Percentiles rank a stretch among this genome's conserved stretches.
Evolutionary conservation across 2,888 invertebrate species (phyloP).

Genomic region (Thymelicus lineola): DNA sequence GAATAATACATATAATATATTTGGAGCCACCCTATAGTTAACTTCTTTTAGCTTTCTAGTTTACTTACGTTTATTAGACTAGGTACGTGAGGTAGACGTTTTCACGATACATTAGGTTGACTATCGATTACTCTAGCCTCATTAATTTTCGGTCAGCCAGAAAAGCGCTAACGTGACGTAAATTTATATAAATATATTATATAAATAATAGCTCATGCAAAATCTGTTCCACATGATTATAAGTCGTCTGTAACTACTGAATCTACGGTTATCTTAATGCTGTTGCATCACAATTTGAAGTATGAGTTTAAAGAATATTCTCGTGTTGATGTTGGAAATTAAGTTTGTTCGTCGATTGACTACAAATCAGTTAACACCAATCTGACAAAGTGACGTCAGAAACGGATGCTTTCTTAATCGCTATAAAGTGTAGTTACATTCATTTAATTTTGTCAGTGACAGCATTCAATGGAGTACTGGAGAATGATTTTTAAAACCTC

Average conservation of each 20-base stretch:
- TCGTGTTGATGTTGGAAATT: slow-evolving; percentile 22
- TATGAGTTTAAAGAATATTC: slow-evolving; percentile 31
- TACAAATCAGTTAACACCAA: slow-evolving; percentile 6
- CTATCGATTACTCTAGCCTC: too few species aligned
- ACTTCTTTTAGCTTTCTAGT: too few species aligned
- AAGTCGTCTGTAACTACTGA: too few species aligned
- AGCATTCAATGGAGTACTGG: background rate
- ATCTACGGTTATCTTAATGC: too few species aligned
- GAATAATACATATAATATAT: slow-evolving; percentile 8
- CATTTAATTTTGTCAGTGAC: background rate
- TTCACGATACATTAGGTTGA: background rate
- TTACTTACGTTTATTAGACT: too few species aligned
- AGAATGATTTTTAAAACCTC: background rate
- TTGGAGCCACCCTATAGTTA: background rate
- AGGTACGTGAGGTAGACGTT: too few species aligned
- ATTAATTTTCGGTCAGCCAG: too few species aligned
- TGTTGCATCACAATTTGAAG: slow-evolving; percentile 10
- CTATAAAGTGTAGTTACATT: slow-evolving; percentile 20
- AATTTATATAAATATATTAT: too few species aligned
- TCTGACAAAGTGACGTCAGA: slow-evolving; percentile 5
- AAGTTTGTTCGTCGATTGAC: slow-evolving; percentile 13
- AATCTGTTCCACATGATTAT: too few species aligned
- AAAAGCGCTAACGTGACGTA: too few species aligned
- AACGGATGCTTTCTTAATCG: slow-evolving; percentile 10
- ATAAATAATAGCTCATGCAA: too few species aligned